These are phyloP conservation scores for Craseonycteris thonglongyai DNA, from an alignment of 2,113 vertebrate species.

Conservation along the genomic window DNA sequence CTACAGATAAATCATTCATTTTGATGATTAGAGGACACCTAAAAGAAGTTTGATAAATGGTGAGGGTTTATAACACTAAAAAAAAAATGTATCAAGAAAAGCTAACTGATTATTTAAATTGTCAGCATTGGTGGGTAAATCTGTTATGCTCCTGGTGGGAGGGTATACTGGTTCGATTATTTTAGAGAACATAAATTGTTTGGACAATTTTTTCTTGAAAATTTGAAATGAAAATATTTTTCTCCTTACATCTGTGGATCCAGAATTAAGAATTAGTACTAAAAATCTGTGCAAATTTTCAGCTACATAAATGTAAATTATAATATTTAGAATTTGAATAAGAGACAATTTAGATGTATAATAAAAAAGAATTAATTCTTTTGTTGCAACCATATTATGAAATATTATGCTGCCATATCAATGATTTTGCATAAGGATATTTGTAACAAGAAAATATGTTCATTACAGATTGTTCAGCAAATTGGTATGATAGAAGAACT, in stretches of 20 bases:
- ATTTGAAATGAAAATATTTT: neutral
- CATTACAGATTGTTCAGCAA: neutral
- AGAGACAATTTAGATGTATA: neutral
- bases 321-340: neutral
- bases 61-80: neutral
- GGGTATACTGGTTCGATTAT: neutral
- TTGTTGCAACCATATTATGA: neutral
- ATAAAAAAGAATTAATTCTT: neutral
- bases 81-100: neutral
- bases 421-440: neutral
- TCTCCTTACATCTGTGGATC: neutral
- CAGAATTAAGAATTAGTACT: neutral
- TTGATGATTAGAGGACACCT: neutral
- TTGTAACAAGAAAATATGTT: neutral
- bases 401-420: neutral
- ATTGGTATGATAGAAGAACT: neutral
- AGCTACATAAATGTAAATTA: neutral
- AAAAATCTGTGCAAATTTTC: neutral
- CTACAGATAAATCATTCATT: neutral
- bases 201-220: neutral
- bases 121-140: neutral
- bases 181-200: neutral
- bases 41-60: neutral
- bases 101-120: neutral
- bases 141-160: neutral